Evolutionary conservation across 2,113 vertebrate genomes (phyloP).

Genomic region (Dromiciops gliroides): DNA sequence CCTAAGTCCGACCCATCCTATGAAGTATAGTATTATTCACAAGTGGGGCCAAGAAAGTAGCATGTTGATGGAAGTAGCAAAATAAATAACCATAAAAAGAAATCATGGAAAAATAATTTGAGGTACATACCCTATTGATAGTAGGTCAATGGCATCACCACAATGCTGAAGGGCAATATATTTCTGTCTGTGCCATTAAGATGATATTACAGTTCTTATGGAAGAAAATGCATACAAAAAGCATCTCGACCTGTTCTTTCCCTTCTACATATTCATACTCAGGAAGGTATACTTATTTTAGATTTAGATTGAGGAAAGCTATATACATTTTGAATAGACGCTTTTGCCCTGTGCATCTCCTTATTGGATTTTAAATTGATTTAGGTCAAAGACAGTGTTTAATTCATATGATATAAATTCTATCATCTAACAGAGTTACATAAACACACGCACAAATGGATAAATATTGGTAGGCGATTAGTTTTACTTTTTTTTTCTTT

Average conservation of each 20-base stretch:
- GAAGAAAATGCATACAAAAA: background rate
- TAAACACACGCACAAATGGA: background rate
- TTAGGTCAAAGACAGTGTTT: background rate
- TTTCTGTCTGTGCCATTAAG: background rate
- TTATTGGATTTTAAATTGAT: background rate
- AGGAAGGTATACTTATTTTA: background rate
- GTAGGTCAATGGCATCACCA: background rate
- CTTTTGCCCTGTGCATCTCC: background rate
- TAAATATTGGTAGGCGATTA: background rate
- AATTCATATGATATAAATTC: background rate
- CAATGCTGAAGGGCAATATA: background rate
- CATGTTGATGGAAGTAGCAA: background rate
- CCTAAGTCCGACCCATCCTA: background rate
- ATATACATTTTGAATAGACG: background rate
- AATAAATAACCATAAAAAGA: background rate
- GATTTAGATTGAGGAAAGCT: background rate
- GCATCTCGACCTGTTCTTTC: background rate
- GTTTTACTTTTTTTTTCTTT: background rate
- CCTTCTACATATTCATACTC: background rate
- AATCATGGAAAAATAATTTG: background rate
- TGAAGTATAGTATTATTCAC: background rate
- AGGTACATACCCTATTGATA: background rate
- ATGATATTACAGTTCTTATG: background rate
- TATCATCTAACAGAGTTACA: background rate
- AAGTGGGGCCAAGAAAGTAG: background rate